These are phyloP conservation scores for Caenorhabditis imperialis DNA, from an alignment of 2,888 invertebrate genomes.

Conservation along the genomic window DNA sequence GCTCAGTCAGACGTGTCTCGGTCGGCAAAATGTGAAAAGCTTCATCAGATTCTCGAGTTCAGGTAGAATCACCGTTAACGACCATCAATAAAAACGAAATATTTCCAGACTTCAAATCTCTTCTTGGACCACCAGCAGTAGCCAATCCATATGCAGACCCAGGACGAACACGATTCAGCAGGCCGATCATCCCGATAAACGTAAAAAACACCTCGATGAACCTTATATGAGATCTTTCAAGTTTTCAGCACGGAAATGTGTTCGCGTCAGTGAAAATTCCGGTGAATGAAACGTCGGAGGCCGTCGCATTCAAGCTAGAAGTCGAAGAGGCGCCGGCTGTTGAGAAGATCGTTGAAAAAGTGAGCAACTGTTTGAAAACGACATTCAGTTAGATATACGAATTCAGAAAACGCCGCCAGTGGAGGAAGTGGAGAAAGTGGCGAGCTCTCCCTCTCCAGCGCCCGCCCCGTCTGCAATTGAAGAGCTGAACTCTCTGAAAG, in stretches of 20 bases:
- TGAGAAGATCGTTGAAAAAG: conserved; percentile 2
- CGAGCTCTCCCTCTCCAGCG: conserved; percentile 7
- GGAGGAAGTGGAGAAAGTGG: conserved; percentile 23
- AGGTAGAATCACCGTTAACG: conserved; percentile 10
- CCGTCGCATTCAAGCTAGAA: conserved; percentile 28
- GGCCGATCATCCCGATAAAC: conserved; percentile 36
- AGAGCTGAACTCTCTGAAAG: conserved; percentile 41
- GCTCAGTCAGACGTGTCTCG: conserved; percentile 32
- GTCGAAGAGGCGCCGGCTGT: conserved; percentile 34
- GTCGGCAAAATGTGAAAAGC: conserved; percentile 25
- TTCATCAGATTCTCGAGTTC: conserved; percentile 48
- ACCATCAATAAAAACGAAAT: not conserved
- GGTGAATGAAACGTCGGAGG: conserved; percentile 37
- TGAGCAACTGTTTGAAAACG: not conserved
- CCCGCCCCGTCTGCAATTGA: conserved; percentile 31
- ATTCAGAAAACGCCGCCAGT: too few relatives aligned
- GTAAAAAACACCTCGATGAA: conserved; percentile 14
- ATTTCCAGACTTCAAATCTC: conserved; percentile 49
- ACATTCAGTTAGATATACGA: too few relatives aligned
- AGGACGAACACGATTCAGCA: conserved; percentile 16
- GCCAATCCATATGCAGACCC: conserved; percentile 53
- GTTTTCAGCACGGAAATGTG: conserved; percentile 53
- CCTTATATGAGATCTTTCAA: conserved; percentile 1
- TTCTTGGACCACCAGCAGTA: conserved; percentile 44
- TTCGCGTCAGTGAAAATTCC: conserved; percentile 44